Evolutionary conservation across 2,113 vertebrate species (phyloP).

Genomic region (Paracanthobrama guichenoti): DNA sequence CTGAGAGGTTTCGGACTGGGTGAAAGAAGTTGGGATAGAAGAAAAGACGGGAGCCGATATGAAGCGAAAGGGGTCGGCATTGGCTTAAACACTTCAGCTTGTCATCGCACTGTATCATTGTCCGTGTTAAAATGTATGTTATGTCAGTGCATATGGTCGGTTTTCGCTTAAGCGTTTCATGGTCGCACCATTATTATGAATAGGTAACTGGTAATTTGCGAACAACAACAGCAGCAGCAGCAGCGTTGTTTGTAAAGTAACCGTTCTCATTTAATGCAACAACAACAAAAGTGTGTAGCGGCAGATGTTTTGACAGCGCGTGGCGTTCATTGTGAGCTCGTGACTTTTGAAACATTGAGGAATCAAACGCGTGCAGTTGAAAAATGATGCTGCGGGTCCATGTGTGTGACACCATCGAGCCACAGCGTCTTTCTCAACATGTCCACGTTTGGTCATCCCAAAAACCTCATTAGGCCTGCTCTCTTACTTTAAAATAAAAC

Average conservation of each 20-base stretch:
- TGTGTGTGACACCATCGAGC: slow-evolving; percentile 32
- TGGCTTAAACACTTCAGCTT: slow-evolving; percentile 44
- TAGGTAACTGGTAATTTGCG: slow-evolving; percentile 11
- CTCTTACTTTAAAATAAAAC: not conserved
- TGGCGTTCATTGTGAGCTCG: not conserved
- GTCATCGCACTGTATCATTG: slow-evolving; percentile 20
- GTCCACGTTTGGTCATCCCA: slow-evolving; percentile 31
- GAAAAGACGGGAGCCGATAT: slow-evolving; percentile 57
- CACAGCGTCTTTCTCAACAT: slow-evolving; percentile 27
- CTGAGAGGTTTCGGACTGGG: slow-evolving; percentile 70
- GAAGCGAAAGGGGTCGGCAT: slow-evolving; percentile 48
- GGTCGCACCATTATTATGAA: not conserved
- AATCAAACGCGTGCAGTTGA: slow-evolving; percentile 33
- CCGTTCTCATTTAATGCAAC: not conserved
- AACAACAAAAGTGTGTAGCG: slow-evolving; percentile 17
- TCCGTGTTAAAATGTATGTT: not conserved
- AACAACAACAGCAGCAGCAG: not conserved
- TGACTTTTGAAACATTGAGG: slow-evolving; percentile 16
- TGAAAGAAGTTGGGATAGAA: slow-evolving; percentile 79
- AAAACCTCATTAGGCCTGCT: not conserved
- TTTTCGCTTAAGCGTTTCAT: not conserved
- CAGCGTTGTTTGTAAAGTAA: slow-evolving; percentile 15
- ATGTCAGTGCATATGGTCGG: not conserved
- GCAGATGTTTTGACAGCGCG: slow-evolving; percentile 18
- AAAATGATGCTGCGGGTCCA: slow-evolving; percentile 44